A percentile compares a stretch with the other conserved stretches of the same genome.
These are phyloP conservation scores for Tapera naevia DNA, from an alignment of 2,797 vertebrate genomes.

Conservation along the genomic window DNA sequence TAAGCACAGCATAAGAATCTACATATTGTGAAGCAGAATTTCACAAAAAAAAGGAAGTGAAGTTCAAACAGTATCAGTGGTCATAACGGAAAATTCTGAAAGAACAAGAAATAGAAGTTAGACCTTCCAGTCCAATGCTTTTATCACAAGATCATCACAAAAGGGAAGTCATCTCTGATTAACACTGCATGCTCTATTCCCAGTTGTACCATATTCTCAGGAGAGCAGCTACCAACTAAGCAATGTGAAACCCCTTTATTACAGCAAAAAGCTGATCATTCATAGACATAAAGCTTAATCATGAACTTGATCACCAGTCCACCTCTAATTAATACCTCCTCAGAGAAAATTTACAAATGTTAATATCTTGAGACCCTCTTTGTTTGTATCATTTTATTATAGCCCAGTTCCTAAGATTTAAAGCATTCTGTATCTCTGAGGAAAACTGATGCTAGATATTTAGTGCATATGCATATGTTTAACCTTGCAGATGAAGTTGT, in stretches of 20 bases:
- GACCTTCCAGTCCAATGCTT: not conserved
- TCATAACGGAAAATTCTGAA: not conserved
- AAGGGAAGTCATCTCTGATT: not conserved
- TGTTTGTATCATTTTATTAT: not conserved
- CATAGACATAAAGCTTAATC: not conserved
- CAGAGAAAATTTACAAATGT: not conserved
- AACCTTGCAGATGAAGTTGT: not conserved
- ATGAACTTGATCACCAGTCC: not conserved
- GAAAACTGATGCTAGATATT: not conserved
- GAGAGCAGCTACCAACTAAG: not conserved
- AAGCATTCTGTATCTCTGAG: not conserved
- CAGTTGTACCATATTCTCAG: not conserved
- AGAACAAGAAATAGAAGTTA: conserved; percentile 12
- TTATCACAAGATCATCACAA: not conserved
- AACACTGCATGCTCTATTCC: not conserved
- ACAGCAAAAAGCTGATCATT: conserved; percentile 1
- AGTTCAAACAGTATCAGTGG: not conserved
- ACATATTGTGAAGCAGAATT: not conserved
- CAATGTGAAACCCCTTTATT: conserved; percentile 18
- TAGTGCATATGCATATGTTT: not conserved
- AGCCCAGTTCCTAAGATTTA: not conserved
- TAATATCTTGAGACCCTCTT: not conserved
- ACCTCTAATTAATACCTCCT: not conserved
- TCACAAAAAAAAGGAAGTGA: not conserved
- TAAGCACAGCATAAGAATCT: not conserved